Base-by-base conservation (phyloP, 2,888 invertebrate genomes). In the Zhuqinia jingwanae region DNA sequence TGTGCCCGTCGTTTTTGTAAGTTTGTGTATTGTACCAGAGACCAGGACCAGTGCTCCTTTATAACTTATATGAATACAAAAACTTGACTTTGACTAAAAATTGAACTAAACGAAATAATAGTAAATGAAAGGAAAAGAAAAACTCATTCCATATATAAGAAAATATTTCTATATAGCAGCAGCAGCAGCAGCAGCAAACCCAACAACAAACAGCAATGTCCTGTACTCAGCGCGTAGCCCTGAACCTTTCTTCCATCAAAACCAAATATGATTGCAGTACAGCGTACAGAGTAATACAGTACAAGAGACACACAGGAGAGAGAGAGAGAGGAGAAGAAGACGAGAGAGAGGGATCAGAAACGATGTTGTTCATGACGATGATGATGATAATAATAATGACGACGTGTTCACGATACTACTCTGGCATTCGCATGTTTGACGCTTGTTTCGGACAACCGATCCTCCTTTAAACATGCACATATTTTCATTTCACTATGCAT, bases 361-460 rank as follows among this genome's bases (percentile, higher is more conserved):
- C n/a, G n/a, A n/a, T n/a, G n/a, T n/a, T n/a, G n/a, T n/a, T 20
- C n/a, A 68, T 42, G 45, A 45, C 13, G 65, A 15, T 30, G 63
- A 8, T 63, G 63, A 2, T 63, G 63, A 2, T 68, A 42, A 68
- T 42, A 45, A 68, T 45, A 42, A 68, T 45, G 68, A 45, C 22
- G 68, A 68, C 68, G 45, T 68, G 68, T 42, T 68, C 22, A 68
- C 68, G 65, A 65, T 68, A 68, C 68, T 11, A 20, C 68, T 45
- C 15, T 17, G 45, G 45, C 68, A 22, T 70, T 82, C 60, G 81
- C 81, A 82, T 82, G 81, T 60, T 82, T 82, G 81, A 82, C 60
- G 73, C 81, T 73, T 82, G 60, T 73, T 82, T 82, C 70, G 81
- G 81, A 73, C 70, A 82, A 60, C 81, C 81, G 70, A 73, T 73